Base-by-base conservation (phyloP, 2,797 vertebrate species). In the Mallotus villosus region DNA sequence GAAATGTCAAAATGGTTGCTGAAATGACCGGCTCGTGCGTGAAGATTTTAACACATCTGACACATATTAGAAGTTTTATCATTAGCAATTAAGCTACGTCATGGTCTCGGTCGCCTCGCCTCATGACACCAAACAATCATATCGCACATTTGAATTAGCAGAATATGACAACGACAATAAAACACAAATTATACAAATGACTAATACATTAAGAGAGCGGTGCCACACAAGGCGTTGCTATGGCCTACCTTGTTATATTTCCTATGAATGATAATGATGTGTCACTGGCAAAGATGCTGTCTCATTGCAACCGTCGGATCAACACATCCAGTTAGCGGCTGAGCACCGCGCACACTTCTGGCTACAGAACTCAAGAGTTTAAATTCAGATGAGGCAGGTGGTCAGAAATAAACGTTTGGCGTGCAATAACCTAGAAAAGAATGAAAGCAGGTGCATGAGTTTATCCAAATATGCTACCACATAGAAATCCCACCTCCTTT, bases 221-320 rank as follows among this genome's bases (percentile, higher is more conserved):
- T 27, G 11, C 4, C 5, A 7, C 71, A 53, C 62, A 46, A 46
- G 49, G 8, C 60, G 46, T 74, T 51, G 29, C 19, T 55, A 57
- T 41, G 64, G 25, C 80, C 29, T 87, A 92, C 90, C 89, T 90
- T 70, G 64, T 80, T 16, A 55, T 57, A 24, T 19, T 25, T 69
- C 25, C 34, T 34, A 59, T 22, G 58, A 55, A 69, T 69, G 81
- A 83, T 87, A 78, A 79, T 81, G 81, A 81, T 77, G 84, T 83
- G 81, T 91, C 88, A 82, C 83, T 78, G 74, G 79, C 58, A 87
- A 93, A 93, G 89, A 91, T 93, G 92, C 93, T 92, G 92, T 93
- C 85, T 93, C 93, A 93, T 91, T 87, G 88, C 82, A 89, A 84
- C 72, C 79, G 66, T 24, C 55, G 64, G 60, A 68, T 86, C 78